Base-by-base conservation (phyloP, 2,113 vertebrate species). In the Hydrochoerus hydrochaeris region DNA sequence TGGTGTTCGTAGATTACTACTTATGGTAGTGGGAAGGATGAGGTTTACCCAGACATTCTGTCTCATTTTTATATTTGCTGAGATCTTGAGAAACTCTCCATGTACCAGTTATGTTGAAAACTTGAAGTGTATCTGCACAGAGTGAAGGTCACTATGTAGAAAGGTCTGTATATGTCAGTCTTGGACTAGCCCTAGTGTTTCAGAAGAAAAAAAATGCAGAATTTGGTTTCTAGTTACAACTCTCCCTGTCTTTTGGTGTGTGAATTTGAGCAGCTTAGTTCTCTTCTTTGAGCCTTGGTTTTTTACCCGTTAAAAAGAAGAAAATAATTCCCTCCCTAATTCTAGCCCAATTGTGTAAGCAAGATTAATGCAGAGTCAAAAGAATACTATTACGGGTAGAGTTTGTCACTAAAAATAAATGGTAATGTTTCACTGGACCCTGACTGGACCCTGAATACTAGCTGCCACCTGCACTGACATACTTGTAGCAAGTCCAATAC, bases 11-110 rank as follows among this genome's bases (percentile, higher is more conserved):
- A 84, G 69, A 78, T 67, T 94, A 81, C 58, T 91, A 63, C 91
- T 60, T 94, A 67, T 97, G 95, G 87, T 82, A 49, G 91, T 95
- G 96, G 81, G 54, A 92, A 97, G 77, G 82, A 71, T 83, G 85
- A 95, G 88, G 85, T 96, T 87, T 46, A 95, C 75, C 77, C 81
- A 96, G 94, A 94, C 69, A 90, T n/a, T 49, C 58, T 90, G 90
- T 95, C 94, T 97, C 71, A 90, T 93, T 97, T 96, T 96, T 81
- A 35, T 91, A 89, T 95, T 97, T 96, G 95, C 75, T 96, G 90
- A 89, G 84, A 91, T 96, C 96, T 97, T 94, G 87, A 84, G 92
- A 93, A 69, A 86, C 62, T 94, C 54, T 94, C 63, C 92, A 97
- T 97, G 77, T 54, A 90, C 95, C 69, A 94, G 90, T 85, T 95